phyloP scores from a whole-genome alignment of 2,888 invertebrate species.

The Netelia fuscicornis region DNA sequence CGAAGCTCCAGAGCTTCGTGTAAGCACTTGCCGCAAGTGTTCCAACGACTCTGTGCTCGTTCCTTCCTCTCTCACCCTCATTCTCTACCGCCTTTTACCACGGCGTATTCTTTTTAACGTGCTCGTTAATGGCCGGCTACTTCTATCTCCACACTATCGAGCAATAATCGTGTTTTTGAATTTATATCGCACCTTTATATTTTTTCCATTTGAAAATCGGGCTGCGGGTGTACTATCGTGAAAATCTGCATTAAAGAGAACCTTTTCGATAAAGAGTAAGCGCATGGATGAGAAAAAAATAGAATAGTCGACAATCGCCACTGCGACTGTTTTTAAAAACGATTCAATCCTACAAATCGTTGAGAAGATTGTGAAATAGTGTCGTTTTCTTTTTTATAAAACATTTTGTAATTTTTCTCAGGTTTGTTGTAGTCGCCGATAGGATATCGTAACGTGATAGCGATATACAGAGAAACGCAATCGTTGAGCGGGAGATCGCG shows the following conservation, averaged over 20 bases:
- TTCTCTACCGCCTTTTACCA: slow-evolving; percentile 1
- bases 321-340: slow-evolving; percentile 2
- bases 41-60: slow-evolving; percentile 49
- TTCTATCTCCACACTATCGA: slow-evolving; percentile 50
- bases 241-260: slow-evolving; percentile 51
- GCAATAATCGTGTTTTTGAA: slow-evolving; percentile 64
- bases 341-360: slow-evolving; percentile 36
- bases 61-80: not conserved
- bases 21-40: slow-evolving; percentile 69
- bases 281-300: not conserved
- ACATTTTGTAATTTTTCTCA: not conserved
- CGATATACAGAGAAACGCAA: not conserved
- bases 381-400: not conserved
- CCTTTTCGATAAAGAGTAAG: slow-evolving; percentile 29
- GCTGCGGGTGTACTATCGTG: slow-evolving; percentile 20
- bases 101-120: slow-evolving; percentile 64
- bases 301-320: slow-evolving; percentile 2
- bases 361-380: not conserved
- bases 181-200: slow-evolving; percentile 52
- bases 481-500: not conserved
- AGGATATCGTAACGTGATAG: not conserved
- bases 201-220: slow-evolving; percentile 53
- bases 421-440: not conserved
- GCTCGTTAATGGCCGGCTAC: slow-evolving; percentile 62
- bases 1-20: slow-evolving; percentile 69